Evolutionary conservation across 2,113 vertebrate genomes (phyloP).

Genomic region (Amphiprion ocellaris): DNA sequence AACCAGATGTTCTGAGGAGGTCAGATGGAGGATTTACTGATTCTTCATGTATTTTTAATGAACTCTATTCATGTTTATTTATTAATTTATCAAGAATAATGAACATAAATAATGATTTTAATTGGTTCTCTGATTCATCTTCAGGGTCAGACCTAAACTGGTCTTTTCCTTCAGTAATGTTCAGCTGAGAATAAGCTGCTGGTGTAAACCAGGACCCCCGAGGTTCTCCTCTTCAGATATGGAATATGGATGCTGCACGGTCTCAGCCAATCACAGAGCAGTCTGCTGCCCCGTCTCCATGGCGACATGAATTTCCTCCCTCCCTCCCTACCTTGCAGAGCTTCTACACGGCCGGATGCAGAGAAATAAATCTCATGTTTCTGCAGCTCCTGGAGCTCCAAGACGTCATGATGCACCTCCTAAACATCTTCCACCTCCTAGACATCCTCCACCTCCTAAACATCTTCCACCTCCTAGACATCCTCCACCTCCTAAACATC

Average conservation of each 20-base stretch:
- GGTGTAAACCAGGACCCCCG: conserved; percentile 25
- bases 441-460: no score
- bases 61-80: no score
- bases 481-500: no score
- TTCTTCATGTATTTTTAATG: no score
- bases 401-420: conserved; percentile 15
- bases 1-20: no score
- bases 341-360: conserved; percentile 27
- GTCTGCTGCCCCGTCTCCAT: conserved; percentile 62
- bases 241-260: conserved; percentile 49
- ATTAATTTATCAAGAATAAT: no score
- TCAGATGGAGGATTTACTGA: no score
- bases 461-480: no score
- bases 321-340: conserved; percentile 27
- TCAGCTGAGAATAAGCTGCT: background rate
- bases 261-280: conserved; percentile 51
- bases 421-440: no score
- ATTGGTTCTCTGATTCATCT: background rate
- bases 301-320: conserved; percentile 57
- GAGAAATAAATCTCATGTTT: conserved; percentile 20
- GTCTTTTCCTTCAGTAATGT: background rate
- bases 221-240: conserved; percentile 51
- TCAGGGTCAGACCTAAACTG: background rate
- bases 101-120: no score
- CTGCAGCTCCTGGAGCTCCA: background rate